These are phyloP conservation scores for Cepaea hortensis DNA, from an alignment of 2,888 invertebrate species.

Conservation along the genomic window DNA sequence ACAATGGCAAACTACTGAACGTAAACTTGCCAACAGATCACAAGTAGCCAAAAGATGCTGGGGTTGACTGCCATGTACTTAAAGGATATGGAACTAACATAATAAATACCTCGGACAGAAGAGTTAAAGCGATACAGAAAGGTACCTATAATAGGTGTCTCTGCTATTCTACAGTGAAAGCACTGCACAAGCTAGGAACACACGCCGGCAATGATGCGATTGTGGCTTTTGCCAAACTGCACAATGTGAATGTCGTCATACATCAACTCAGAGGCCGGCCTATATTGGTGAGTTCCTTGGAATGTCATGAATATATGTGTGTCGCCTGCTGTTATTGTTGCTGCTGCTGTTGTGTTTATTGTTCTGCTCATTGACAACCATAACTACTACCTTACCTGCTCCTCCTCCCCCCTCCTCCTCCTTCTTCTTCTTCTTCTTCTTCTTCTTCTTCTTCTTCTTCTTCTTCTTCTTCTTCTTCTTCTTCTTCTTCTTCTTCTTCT, in stretches of 20 bases:
- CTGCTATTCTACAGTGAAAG: slow-evolving; percentile 67
- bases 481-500: no score
- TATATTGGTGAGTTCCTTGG: slow-evolving; percentile 67
- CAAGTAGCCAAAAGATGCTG: no score
- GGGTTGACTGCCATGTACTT: no score
- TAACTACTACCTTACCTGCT: no score
- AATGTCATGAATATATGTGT: not conserved
- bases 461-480: not conserved
- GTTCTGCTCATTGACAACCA: no score
- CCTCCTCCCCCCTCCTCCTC: not conserved
- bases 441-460: not conserved
- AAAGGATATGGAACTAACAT: no score
- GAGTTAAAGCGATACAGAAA: no score
- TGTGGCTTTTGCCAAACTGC: slow-evolving; percentile 78
- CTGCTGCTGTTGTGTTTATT: not conserved
- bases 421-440: not conserved
- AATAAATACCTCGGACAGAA: no score
- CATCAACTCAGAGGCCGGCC: slow-evolving; percentile 77
- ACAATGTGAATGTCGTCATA: slow-evolving; percentile 77
- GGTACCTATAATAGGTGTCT: no score
- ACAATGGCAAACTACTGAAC: no score
- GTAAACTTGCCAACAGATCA: no score
- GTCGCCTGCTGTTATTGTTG: not conserved
- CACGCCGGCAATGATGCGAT: slow-evolving; percentile 79
- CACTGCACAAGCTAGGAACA: slow-evolving; percentile 77